Conservation (phyloP, 2,888 invertebrate genomes). For the Drosophila acutilabella region DNA sequence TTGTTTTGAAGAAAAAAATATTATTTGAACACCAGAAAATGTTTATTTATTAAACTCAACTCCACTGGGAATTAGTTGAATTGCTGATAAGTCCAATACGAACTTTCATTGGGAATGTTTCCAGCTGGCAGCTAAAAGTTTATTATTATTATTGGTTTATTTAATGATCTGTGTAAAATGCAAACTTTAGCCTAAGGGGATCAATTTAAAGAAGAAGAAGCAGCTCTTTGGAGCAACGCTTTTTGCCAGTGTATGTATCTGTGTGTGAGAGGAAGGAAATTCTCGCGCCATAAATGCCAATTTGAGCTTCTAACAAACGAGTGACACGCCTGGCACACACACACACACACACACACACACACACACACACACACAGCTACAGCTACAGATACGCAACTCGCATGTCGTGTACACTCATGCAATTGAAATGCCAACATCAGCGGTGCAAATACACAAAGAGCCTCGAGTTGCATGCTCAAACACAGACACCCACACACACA, state of each 20-base stretch:
- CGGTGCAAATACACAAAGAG: constrained; percentile 17
- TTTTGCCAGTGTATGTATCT: not conserved
- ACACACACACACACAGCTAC: constrained; percentile 10
- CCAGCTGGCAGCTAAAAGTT: no score
- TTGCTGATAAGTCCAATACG: no score
- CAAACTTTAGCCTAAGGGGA: no score
- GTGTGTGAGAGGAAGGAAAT: not conserved
- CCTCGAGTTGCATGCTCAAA: constrained; percentile 20
- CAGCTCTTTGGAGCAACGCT: no score
- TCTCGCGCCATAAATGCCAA: constrained; percentile 64
- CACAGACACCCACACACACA: not conserved
- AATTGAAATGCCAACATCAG: constrained; percentile 56
- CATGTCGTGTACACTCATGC: constrained; percentile 23
- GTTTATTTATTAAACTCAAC: no score
- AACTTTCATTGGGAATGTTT: no score
- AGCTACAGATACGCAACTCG: constrained; percentile 16
- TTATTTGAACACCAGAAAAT: no score
- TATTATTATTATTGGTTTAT: no score
- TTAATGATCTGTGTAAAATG: no score
- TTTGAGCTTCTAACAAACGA: constrained; percentile 47
- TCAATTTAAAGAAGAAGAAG: no score
- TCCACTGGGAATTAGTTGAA: no score
- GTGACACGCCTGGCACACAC: constrained; percentile 12
- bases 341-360: not conserved
- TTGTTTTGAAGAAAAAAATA: no score